These are phyloP conservation scores for Loripinus fragilis DNA, from an alignment of 2,888 invertebrate genomes.

Conservation along the genomic window DNA sequence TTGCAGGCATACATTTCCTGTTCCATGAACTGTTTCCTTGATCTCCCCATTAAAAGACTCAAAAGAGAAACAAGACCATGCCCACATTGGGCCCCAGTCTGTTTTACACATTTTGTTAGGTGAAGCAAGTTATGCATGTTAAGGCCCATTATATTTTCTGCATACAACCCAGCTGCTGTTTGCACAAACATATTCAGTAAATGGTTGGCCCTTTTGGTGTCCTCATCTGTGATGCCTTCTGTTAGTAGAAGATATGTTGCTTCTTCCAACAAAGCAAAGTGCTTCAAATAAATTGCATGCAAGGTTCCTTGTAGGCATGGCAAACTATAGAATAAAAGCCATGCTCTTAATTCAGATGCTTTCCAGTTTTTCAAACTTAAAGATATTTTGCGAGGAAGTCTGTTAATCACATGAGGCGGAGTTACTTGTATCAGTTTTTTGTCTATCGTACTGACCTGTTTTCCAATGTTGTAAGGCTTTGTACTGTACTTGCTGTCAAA, in stretches of 20 bases:
- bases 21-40: slow-evolving; percentile 49
- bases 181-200: slow-evolving; percentile 31
- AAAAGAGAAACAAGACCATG: slow-evolving; percentile 56
- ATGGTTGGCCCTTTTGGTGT: slow-evolving; percentile 28
- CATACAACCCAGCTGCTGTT: slow-evolving; percentile 27
- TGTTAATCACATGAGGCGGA: slow-evolving; percentile 38
- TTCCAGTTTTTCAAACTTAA: slow-evolving; percentile 52
- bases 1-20: too few species aligned
- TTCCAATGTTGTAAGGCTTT: background rate
- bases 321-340: slow-evolving; percentile 49
- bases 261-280: slow-evolving; percentile 40
- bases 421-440: slow-evolving; percentile 31
- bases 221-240: slow-evolving; percentile 34
- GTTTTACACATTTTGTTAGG: slow-evolving; percentile 25
- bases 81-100: slow-evolving; percentile 44
- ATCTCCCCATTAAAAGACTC: slow-evolving; percentile 55
- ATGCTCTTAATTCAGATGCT: slow-evolving; percentile 42
- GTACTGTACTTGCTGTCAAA: background rate
- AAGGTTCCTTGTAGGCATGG: slow-evolving; percentile 33
- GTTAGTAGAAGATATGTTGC: slow-evolving; percentile 38
- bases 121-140: slow-evolving; percentile 50
- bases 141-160: slow-evolving; percentile 25
- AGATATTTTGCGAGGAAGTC: slow-evolving; percentile 38
- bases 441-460: slow-evolving; percentile 36
- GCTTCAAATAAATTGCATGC: slow-evolving; percentile 34